Evolutionary conservation across 2,113 vertebrate species (phyloP), one percentile per base, ranked within the genome.

Genomic region (Microtus oregoni): DNA sequence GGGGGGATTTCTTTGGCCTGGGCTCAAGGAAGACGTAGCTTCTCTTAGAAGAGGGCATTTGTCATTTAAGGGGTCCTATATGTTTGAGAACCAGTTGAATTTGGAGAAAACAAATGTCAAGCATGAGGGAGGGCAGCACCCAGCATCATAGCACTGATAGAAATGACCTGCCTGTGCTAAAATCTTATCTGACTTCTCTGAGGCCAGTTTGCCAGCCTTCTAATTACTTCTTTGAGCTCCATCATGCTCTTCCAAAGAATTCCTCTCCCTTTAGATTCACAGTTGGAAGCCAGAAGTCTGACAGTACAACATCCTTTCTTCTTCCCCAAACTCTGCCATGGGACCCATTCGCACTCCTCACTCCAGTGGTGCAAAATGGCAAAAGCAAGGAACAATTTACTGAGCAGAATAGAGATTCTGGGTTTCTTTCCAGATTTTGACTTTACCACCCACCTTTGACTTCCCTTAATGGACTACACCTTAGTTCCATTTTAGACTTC

Each of bases 181-280:
- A 17, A 22, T 47, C 41, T 41, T 41, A 41, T 41, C 72, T 92
- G 67, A 61, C 44, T 92, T 91, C 94, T 91, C 63, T 38, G 78
- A 94, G 32, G 38, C n/a, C 92, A 90, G 13, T 90, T 88, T 88
- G 81, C 72, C 52, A 97, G 73, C 19, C 41, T 79, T 94, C 78
- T 32, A 55, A n/a, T 92, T 47, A 85, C 32, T 95, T 89, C 52
- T 87, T 8, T 83, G 55, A 91, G 26, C 79, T 76, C 24, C 44
- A 44, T 81, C 35, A 77, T 76, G 85, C 68, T 88, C 24, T 92
- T 85, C 79, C 65, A 76, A 5, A n/a, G 58, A 76, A 65, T 50
- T 12, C 19, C 41, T 94, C 70, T 93, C 68, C 87, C 68, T 87
- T 87, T 88, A 65, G 72, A 61, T 41, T 89, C 61, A 65, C 72